A percentile compares a stretch with the other conserved stretches of the same genome.
phyloP scores from a whole-genome alignment of 2,888 invertebrate genomes.

The Papilio protenor region DNA sequence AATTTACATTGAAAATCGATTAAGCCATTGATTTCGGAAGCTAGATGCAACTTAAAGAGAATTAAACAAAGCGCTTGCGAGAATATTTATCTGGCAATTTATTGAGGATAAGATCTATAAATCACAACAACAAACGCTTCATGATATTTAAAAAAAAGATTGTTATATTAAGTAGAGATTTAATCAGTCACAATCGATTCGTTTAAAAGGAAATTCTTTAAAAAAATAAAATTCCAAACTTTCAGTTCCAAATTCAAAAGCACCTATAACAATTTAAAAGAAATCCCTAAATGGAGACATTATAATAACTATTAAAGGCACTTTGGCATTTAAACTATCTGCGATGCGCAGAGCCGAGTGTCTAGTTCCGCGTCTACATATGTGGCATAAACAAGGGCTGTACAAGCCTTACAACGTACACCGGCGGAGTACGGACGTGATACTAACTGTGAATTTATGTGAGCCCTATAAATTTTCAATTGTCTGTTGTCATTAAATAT shows the following conservation, averaged over 20 bases:
- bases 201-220: no score
- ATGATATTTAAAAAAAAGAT: neutral
- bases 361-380: constrained; percentile 40
- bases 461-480: constrained; percentile 80
- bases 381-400: constrained; percentile 44
- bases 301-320: constrained; percentile 22
- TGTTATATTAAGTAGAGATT: neutral
- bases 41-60: constrained; percentile 22
- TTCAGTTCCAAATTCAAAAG: no score
- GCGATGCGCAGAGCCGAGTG: constrained; percentile 15
- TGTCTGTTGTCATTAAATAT: constrained; percentile 81
- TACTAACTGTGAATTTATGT: constrained; percentile 77
- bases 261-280: no score
- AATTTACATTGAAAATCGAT: constrained; percentile 42
- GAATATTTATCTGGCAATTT: neutral
- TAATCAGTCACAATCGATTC: no score
- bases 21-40: constrained; percentile 35
- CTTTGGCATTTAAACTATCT: constrained; percentile 32
- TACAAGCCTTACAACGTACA: constrained; percentile 40
- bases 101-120: neutral
- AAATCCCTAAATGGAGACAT: neutral
- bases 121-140: neutral
- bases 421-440: constrained; percentile 67
- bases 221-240: no score
- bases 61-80: constrained; percentile 5